These are phyloP conservation scores for Rhinoraja longicauda DNA, from an alignment of 2,797 vertebrate species.

Conservation along the genomic window DNA sequence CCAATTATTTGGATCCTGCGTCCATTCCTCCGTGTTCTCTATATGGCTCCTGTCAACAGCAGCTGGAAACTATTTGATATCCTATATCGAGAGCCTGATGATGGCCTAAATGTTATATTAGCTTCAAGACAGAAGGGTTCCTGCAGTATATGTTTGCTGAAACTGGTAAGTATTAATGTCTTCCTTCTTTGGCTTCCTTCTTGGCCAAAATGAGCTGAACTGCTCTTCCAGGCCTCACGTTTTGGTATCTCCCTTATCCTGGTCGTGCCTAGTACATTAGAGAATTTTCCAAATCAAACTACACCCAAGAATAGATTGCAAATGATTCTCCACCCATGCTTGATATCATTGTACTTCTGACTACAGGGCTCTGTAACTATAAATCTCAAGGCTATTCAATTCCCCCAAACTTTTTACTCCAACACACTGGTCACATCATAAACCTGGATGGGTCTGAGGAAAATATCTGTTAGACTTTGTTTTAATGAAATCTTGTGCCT, in stretches of 20 bases:
- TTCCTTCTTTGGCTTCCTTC: neutral
- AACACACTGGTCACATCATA: neutral
- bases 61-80: neutral
- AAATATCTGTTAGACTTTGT: neutral
- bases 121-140: neutral
- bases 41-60: neutral
- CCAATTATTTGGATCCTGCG: neutral
- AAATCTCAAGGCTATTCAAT: too few species aligned
- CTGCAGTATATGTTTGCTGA: neutral
- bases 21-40: neutral
- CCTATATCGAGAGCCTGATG: neutral
- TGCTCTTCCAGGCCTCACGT: neutral
- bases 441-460: neutral
- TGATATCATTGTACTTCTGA: neutral
- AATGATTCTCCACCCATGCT: neutral
- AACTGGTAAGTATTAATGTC: neutral
- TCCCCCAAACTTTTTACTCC: neutral
- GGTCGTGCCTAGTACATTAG: neutral
- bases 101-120: neutral
- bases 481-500: neutral
- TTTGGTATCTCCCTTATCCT: neutral
- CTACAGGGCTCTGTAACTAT: too few species aligned
- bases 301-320: neutral
- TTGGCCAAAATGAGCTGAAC: neutral
- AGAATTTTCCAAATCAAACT: neutral